Percentiles rank a stretch among this genome's conserved stretches.
These are phyloP conservation scores for Tridacna crocea DNA, from an alignment of 2,888 invertebrate species.

Conservation along the genomic window DNA sequence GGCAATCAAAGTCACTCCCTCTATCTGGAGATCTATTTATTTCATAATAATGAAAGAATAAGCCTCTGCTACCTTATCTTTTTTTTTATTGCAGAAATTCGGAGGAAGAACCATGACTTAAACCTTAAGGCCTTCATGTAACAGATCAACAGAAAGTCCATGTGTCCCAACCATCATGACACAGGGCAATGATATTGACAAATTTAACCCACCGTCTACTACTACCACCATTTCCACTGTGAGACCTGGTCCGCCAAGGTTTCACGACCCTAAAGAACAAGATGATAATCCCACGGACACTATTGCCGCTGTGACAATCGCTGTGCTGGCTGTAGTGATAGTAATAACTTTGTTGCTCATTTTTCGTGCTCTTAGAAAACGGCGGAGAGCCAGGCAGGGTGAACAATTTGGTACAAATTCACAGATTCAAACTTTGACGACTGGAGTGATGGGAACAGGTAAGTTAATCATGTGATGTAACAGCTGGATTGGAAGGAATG, in stretches of 20 bases:
- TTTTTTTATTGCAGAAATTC: too few species aligned
- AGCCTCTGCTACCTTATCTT: too few species aligned
- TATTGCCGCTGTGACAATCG: constrained; percentile 69
- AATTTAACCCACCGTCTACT: background rate
- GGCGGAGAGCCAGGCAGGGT: constrained; percentile 63
- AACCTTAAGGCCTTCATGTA: too few species aligned
- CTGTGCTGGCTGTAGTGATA: constrained; percentile 65
- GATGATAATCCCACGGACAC: constrained; percentile 61
- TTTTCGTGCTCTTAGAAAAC: constrained; percentile 60
- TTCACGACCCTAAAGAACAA: constrained; percentile 30
- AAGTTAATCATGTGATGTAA: constrained; percentile 4
- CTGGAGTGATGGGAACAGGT: constrained; percentile 70
- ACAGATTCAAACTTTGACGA: constrained; percentile 62
- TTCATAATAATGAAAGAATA: too few species aligned
- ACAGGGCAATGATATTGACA: constrained; percentile 5
- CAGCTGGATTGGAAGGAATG: background rate
- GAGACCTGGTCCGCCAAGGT: constrained; percentile 9
- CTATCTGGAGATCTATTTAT: too few species aligned
- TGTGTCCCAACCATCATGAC: background rate
- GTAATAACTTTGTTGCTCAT: constrained; percentile 65
- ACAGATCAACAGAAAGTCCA: too few species aligned
- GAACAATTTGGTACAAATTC: constrained; percentile 57
- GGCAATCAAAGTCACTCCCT: too few species aligned
- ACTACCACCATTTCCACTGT: background rate
- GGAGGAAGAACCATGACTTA: too few species aligned